These are phyloP conservation scores for Cyrtonyx montezumae DNA, from an alignment of 2,113 vertebrate genomes.

Conservation along the genomic window DNA sequence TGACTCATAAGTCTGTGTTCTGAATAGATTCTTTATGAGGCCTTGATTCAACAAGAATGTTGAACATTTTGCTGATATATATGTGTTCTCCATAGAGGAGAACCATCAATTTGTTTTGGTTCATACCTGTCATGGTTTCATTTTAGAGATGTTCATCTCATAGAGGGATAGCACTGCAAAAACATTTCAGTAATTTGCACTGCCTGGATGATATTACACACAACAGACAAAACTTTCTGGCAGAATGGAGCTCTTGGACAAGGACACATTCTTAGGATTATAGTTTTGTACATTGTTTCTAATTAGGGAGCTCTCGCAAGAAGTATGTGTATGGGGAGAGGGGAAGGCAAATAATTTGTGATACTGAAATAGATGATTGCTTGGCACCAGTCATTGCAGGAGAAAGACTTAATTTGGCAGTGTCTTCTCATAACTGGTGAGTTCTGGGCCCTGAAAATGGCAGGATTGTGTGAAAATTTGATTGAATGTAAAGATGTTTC, in stretches of 20 bases:
- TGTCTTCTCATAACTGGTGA: neutral
- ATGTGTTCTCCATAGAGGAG: neutral
- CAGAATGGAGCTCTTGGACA: neutral
- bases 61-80: neutral
- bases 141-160: neutral
- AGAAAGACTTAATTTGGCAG: neutral
- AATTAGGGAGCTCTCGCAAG: neutral
- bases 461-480: neutral
- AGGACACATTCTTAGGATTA: neutral
- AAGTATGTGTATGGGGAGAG: neutral
- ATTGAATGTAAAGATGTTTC: neutral
- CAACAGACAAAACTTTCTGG: neutral
- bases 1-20: neutral
- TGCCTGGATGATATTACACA: neutral
- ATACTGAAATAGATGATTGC: neutral
- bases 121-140: neutral
- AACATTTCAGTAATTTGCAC: neutral
- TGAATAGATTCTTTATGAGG: neutral
- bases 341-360: neutral
- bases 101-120: neutral
- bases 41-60: neutral
- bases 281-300: neutral
- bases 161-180: neutral
- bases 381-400: rapidly evolving
- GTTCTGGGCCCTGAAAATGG: neutral